These are phyloP conservation scores for Poecilia latipinna DNA, from an alignment of 2,113 vertebrate genomes.

Conservation along the genomic window DNA sequence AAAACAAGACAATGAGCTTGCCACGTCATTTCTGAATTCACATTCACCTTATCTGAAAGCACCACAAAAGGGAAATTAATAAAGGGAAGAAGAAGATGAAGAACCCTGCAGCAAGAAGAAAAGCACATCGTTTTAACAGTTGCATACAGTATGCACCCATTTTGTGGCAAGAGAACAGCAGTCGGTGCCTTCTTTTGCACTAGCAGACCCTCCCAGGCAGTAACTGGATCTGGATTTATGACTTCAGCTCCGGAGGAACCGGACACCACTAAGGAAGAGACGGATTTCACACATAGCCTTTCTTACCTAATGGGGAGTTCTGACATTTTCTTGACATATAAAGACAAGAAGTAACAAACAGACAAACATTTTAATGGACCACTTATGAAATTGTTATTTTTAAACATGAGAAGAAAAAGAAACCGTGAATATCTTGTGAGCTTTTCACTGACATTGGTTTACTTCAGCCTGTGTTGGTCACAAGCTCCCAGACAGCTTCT, in stretches of 20 bases:
- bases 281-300: constrained; percentile 85
- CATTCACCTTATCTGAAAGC: constrained; percentile 66
- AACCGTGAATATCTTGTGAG: constrained; percentile 72
- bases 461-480: constrained; percentile 83
- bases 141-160: constrained; percentile 46
- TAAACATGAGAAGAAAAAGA: constrained; percentile 75
- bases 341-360: constrained; percentile 48
- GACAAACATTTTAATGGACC: constrained; percentile 75
- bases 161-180: constrained; percentile 78
- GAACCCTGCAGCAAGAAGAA: constrained; percentile 32
- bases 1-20: constrained; percentile 62
- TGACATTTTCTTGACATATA: constrained; percentile 77
- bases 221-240: constrained; percentile 50
- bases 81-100: constrained; percentile 44
- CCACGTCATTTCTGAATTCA: constrained; percentile 49
- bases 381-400: constrained; percentile 91
- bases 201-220: constrained; percentile 70
- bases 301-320: constrained; percentile 74
- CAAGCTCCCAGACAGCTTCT: constrained; percentile 77
- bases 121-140: constrained; percentile 55
- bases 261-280: constrained; percentile 38
- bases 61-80: constrained; percentile 55
- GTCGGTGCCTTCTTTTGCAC: constrained; percentile 87
- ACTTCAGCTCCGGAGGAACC: constrained; percentile 25
- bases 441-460: constrained; percentile 83